Evolutionary conservation across 2,797 vertebrate species (phyloP).

Genomic region (Coregonus sp.): DNA sequence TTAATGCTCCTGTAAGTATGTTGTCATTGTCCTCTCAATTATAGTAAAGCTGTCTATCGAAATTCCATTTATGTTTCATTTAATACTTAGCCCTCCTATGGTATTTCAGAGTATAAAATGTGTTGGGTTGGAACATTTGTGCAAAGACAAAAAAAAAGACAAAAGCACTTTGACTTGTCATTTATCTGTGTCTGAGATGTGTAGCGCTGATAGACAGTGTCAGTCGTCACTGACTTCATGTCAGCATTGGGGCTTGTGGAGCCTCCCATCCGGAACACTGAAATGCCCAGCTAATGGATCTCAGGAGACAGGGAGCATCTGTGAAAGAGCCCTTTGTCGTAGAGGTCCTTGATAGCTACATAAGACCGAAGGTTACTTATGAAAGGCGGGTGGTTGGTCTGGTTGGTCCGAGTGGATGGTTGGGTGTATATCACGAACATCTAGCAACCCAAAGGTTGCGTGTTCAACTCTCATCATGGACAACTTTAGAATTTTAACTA

Average conservation of each 20-base stretch:
- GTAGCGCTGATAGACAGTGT: background rate
- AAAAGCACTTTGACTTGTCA: conserved; percentile 52
- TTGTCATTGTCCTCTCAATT: too few relatives aligned
- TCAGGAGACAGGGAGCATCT: conserved; percentile 59
- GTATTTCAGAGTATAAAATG: background rate
- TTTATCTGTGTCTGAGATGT: conserved; percentile 38
- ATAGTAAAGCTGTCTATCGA: conserved; percentile 10
- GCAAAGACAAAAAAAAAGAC: background rate
- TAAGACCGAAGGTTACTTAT: conserved; percentile 49
- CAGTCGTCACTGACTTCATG: conserved; percentile 50
- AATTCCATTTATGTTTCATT: conserved; percentile 29
- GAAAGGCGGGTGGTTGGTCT: conserved; percentile 48
- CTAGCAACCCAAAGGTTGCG: too few relatives aligned
- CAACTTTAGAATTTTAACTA: too few relatives aligned
- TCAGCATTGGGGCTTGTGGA: conserved; percentile 57
- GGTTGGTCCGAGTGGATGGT: conserved; percentile 35
- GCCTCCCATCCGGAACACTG: conserved; percentile 66
- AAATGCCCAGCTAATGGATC: conserved; percentile 74
- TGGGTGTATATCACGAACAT: too few relatives aligned
- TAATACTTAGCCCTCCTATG: background rate
- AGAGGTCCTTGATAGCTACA: conserved; percentile 35
- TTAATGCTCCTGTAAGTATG: background rate
- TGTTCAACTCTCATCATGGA: too few relatives aligned
- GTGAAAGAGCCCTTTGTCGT: conserved; percentile 69
- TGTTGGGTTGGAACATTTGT: background rate